Conservation (phyloP, 2,797 vertebrate genomes). For the Eupleurogrammus muticus region DNA sequence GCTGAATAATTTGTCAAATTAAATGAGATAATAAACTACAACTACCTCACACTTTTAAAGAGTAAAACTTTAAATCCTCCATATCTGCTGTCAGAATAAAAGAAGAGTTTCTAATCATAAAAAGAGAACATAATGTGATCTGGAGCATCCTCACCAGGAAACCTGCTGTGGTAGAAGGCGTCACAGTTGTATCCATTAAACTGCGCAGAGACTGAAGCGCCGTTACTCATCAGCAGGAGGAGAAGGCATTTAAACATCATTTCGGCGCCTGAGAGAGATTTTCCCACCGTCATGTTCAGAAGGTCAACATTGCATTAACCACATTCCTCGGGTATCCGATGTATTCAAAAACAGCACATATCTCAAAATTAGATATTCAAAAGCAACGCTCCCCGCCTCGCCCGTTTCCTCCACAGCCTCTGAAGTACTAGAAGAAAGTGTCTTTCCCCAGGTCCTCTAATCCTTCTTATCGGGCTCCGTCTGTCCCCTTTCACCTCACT, state of each 20-base stretch:
- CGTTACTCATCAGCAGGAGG: slow-evolving; percentile 87
- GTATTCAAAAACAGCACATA: slow-evolving; percentile 46
- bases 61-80: neutral
- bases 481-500: slow-evolving; percentile 55
- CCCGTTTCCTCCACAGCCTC: slow-evolving; percentile 55
- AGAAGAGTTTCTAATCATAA: neutral
- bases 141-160: slow-evolving; percentile 91
- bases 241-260: slow-evolving; percentile 90
- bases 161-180: slow-evolving; percentile 94
- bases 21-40: neutral
- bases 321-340: slow-evolving; percentile 48
- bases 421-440: slow-evolving; percentile 60
- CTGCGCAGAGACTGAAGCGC: slow-evolving; percentile 87
- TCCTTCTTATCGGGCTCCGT: slow-evolving; percentile 65
- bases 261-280: slow-evolving; percentile 83
- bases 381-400: slow-evolving; percentile 35
- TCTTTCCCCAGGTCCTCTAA: slow-evolving; percentile 56
- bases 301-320: slow-evolving; percentile 67
- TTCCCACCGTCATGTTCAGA: slow-evolving; percentile 75
- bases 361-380: slow-evolving; percentile 56
- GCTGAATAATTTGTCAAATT: no score
- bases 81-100: neutral
- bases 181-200: slow-evolving; percentile 99
- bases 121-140: neutral
- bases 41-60: neutral